These are phyloP conservation scores for Drosophila phalerata DNA, from an alignment of 2,888 invertebrate species.

Conservation along the genomic window DNA sequence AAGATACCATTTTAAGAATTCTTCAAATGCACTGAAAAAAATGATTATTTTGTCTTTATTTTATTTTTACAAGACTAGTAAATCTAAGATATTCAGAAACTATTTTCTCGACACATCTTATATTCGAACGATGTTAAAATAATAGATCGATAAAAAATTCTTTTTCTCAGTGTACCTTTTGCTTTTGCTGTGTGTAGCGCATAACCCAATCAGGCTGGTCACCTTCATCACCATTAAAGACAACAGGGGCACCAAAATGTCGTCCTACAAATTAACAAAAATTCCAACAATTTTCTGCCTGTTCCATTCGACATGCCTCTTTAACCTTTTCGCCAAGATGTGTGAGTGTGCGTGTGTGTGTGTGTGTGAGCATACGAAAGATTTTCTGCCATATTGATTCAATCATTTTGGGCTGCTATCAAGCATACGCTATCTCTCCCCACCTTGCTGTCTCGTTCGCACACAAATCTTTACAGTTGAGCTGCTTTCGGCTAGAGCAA, in stretches of 20 bases:
- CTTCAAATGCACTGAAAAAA: not conserved
- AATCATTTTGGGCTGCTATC: constrained; percentile 70
- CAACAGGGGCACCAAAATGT: constrained; percentile 77
- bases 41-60: not conserved
- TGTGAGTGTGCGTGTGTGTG: constrained; percentile 7
- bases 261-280: constrained; percentile 81
- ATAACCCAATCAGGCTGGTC: constrained; percentile 25
- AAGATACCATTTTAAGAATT: constrained; percentile 13
- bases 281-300: constrained; percentile 68
- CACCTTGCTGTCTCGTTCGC: not conserved
- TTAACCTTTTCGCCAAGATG: constrained; percentile 29
- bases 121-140: no score
- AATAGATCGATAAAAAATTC: no score
- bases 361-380: constrained; percentile 23
- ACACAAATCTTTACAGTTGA: constrained; percentile 12
- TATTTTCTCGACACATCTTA: no score
- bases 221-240: constrained; percentile 52
- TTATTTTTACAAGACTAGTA: no score
- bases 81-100: not conserved
- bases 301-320: constrained; percentile 59
- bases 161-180: not conserved
- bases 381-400: constrained; percentile 63
- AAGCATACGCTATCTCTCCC: constrained; percentile 39
- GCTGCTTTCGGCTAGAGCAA: constrained; percentile 24
- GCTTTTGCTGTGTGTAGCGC: constrained; percentile 7